A percentile compares a stretch with the other conserved stretches of the same genome.
These are phyloP conservation scores for Brachyrhaphis roseni DNA, from an alignment of 2,797 vertebrate species.

Conservation along the genomic window DNA sequence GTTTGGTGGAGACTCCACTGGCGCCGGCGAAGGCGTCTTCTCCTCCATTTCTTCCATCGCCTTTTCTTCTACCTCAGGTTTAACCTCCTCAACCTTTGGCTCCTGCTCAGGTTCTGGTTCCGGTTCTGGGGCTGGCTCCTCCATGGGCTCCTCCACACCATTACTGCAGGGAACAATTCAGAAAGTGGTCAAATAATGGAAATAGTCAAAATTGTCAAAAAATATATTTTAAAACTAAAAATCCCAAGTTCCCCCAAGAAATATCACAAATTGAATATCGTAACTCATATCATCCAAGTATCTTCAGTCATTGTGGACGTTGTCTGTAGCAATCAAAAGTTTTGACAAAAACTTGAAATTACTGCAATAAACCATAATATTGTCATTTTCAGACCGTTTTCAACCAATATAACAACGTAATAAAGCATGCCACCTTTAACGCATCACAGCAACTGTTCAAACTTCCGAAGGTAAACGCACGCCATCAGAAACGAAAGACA, in stretches of 20 bases:
- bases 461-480: neutral
- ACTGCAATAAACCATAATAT: no score
- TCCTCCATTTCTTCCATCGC: conserved; percentile 90
- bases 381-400: no score
- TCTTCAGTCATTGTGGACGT: neutral
- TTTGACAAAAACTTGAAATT: no score
- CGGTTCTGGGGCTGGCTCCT: conserved; percentile 88
- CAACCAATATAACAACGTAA: no score
- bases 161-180: conserved; percentile 79
- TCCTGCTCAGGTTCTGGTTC: conserved; percentile 90
- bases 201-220: no score
- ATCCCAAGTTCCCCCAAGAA: neutral
- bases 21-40: conserved; percentile 89
- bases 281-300: neutral
- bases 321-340: no score
- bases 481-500: neutral
- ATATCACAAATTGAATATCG: neutral
- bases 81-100: conserved; percentile 88
- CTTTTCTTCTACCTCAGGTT: conserved; percentile 89
- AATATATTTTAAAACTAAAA: no score
- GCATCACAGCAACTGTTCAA: neutral
- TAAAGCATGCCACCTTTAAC: neutral
- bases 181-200: neutral
- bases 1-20: conserved; percentile 88
- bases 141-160: conserved; percentile 92